Conservation (phyloP, 2,113 vertebrate species). For the Ammodytes marinus region DNA sequence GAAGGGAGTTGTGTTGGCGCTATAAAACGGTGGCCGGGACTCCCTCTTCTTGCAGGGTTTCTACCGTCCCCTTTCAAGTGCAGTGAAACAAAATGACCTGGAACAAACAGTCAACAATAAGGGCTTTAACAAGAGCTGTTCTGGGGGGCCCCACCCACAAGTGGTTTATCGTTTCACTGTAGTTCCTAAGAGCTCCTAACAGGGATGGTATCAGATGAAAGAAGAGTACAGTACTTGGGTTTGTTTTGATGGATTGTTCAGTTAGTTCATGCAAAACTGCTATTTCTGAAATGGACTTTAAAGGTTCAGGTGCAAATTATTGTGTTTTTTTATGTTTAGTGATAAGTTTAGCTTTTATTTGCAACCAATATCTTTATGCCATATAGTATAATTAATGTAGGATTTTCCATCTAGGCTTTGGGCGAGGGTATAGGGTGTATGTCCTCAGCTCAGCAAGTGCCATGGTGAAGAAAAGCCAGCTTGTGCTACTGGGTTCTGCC, state of each 20-base stretch:
- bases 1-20: slow-evolving; percentile 63
- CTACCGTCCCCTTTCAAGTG: slow-evolving; percentile 73
- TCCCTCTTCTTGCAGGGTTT: slow-evolving; percentile 61
- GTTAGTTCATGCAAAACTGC: not conserved
- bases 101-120: slow-evolving; percentile 83
- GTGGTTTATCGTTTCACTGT: slow-evolving; percentile 77
- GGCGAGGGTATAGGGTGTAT: not conserved
- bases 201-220: not conserved
- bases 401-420: not conserved
- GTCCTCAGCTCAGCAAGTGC: slow-evolving; percentile 2
- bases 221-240: not conserved
- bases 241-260: not conserved
- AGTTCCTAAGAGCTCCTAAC: slow-evolving; percentile 26
- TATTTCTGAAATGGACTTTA: not conserved
- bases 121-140: slow-evolving; percentile 78
- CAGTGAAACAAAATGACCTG: slow-evolving; percentile 78
- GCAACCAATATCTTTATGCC: not conserved
- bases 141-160: slow-evolving; percentile 60
- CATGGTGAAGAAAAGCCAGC: slow-evolving; percentile 42
- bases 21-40: slow-evolving; percentile 38
- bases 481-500: slow-evolving; percentile 64
- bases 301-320: not conserved
- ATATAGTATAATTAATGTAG: not conserved
- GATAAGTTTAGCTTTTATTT: not conserved
- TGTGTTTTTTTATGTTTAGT: not conserved